Conservation (phyloP, 1,140 invertebrate genomes). For the Pseudomyrmex concolor region DNA sequence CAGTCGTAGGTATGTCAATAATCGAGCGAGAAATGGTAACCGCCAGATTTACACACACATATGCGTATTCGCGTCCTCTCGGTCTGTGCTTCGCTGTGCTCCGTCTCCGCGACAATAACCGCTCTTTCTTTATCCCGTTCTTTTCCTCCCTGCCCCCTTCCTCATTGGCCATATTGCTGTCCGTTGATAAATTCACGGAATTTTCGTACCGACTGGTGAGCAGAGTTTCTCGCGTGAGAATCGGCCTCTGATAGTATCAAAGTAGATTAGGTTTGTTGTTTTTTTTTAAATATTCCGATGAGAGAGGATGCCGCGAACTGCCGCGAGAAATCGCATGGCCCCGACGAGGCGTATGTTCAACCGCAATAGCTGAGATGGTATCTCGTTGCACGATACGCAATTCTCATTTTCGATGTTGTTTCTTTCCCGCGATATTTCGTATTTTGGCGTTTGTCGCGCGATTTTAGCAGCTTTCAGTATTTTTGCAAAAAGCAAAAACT, state of each 20-base stretch:
- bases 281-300: too few species aligned
- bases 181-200: slow-evolving; percentile 85
- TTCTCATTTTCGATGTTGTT: background rate
- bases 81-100: background rate
- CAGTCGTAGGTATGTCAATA: slow-evolving; percentile 40
- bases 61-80: background rate
- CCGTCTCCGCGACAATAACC: slow-evolving; percentile 55
- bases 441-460: background rate
- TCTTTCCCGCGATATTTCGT: background rate
- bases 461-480: background rate
- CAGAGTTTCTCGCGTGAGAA: slow-evolving; percentile 58
- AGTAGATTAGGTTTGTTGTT: background rate
- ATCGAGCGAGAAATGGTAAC: slow-evolving; percentile 1
- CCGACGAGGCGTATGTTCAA: background rate
- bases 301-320: too few species aligned
- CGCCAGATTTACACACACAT: slow-evolving; percentile 6
- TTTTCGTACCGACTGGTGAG: slow-evolving; percentile 84
- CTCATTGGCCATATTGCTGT: slow-evolving; percentile 84
- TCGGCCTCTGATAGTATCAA: slow-evolving; percentile 46
- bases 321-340: background rate
- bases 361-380: background rate
- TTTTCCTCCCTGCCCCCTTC: background rate
- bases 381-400: background rate
- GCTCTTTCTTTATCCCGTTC: slow-evolving; percentile 50
- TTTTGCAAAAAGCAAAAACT: background rate